phyloP scores from a whole-genome alignment of 1,140 invertebrate genomes.

The Drosophila varians region DNA sequence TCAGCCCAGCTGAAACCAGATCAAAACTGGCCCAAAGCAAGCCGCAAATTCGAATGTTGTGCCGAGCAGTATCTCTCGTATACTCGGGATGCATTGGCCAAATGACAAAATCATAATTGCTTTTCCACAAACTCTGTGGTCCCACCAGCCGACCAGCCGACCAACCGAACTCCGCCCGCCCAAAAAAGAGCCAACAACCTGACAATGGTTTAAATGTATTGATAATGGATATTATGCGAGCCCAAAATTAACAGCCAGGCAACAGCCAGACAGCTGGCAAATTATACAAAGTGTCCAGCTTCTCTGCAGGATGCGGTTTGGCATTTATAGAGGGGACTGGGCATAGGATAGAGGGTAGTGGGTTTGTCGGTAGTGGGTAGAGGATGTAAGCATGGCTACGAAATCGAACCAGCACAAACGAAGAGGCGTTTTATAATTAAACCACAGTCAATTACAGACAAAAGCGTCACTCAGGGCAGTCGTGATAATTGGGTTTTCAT shows the following conservation, averaged over 20 bases:
- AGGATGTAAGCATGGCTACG: not conserved
- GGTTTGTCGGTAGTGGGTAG: too few relatives aligned
- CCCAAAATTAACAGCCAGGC: slow-evolving; percentile 68
- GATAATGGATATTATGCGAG: slow-evolving; percentile 77
- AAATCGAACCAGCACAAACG: not conserved
- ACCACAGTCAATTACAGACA: slow-evolving; percentile 81
- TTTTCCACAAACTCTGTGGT: slow-evolving; percentile 70
- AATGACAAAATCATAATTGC: slow-evolving; percentile 82
- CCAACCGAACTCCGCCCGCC: slow-evolving; percentile 7
- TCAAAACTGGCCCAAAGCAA: slow-evolving; percentile 23
- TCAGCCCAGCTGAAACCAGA: not conserved
- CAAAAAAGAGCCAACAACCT: slow-evolving; percentile 28
- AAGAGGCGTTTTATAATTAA: slow-evolving; percentile 81
- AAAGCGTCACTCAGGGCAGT: slow-evolving; percentile 76
- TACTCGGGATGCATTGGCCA: slow-evolving; percentile 29
- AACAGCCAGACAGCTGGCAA: slow-evolving; percentile 51
- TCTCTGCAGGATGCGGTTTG: slow-evolving; percentile 61
- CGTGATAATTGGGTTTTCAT: slow-evolving; percentile 78
- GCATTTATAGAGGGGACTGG: slow-evolving; percentile 14
- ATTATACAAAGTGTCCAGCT: slow-evolving; percentile 62
- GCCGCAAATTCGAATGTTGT: slow-evolving; percentile 43
- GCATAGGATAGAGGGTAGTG: too few relatives aligned
- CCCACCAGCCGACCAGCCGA: slow-evolving; percentile 11
- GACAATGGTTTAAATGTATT: slow-evolving; percentile 81
- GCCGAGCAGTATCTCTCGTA: slow-evolving; percentile 57